These are phyloP conservation scores for Amphibalanus amphitrite DNA, from an alignment of 1,140 invertebrate species.

Conservation along the genomic window DNA sequence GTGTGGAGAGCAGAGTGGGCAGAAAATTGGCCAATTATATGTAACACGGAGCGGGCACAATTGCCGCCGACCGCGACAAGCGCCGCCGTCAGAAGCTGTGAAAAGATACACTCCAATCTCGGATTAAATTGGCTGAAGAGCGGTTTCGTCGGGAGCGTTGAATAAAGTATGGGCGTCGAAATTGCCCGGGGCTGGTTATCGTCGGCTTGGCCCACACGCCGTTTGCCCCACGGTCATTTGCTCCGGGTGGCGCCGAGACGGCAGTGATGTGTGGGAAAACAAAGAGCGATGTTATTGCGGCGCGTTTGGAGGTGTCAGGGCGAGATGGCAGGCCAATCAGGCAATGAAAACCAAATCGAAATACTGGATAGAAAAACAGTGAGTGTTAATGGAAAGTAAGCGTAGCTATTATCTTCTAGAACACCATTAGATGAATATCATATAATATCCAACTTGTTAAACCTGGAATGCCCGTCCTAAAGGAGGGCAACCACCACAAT, in stretches of 20 bases:
- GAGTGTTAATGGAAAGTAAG: no score
- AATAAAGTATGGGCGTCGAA: neutral
- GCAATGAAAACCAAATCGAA: no score
- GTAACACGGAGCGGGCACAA: neutral
- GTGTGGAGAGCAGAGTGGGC: neutral
- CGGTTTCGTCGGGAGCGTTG: neutral
- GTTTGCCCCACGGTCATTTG: neutral
- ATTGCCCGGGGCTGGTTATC: neutral
- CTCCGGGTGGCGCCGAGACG: neutral
- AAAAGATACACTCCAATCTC: neutral
- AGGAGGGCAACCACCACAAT: no score
- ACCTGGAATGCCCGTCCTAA: no score
- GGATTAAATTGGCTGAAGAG: slow-evolving; percentile 1
- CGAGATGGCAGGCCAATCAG: no score
- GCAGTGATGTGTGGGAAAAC: no score
- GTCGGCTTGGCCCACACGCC: neutral
- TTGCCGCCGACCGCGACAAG: neutral
- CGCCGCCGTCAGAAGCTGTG: neutral
- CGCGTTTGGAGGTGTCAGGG: no score
- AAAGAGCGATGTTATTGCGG: no score
- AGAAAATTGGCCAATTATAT: neutral
- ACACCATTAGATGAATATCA: no score
- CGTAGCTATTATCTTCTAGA: no score
- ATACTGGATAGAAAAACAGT: no score
- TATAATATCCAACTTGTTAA: no score